A percentile compares a stretch with the other conserved stretches of the same genome.
Evolutionary conservation across 2,797 vertebrate genomes (phyloP).

Genomic region (Melanotaenia pygmaea): DNA sequence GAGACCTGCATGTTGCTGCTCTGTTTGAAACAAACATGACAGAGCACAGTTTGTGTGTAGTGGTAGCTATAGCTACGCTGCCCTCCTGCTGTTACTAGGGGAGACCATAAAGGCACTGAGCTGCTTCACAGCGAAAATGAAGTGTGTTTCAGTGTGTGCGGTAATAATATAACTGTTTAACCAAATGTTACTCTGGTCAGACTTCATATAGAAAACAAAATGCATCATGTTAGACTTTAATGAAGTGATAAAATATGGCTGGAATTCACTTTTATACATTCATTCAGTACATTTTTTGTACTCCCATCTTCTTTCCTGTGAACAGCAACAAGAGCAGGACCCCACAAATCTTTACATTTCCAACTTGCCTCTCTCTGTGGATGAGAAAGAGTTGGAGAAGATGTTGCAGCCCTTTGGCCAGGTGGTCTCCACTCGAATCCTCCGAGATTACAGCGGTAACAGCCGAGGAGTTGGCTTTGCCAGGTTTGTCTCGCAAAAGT

Average conservation of each 20-base stretch:
- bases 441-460: conserved; percentile 94
- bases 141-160: conserved; percentile 33
- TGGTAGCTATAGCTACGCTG: conserved; percentile 72
- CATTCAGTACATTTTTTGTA: background rate
- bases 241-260: background rate
- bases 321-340: conserved; percentile 99
- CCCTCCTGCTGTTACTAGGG: conserved; percentile 74
- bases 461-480: conserved; percentile 98
- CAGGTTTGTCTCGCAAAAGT: conserved; percentile 82
- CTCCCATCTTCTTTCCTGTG: conserved; percentile 42
- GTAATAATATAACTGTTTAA: conserved; percentile 22
- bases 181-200: conserved; percentile 38
- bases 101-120: conserved; percentile 57
- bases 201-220: conserved; percentile 5
- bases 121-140: conserved; percentile 46
- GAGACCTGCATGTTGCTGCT: conserved; percentile 61
- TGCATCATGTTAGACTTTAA: background rate
- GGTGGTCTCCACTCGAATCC: conserved; percentile 97
- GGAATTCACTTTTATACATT: background rate
- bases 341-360: conserved; percentile 99
- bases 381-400: conserved; percentile 97
- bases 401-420: conserved; percentile 97
- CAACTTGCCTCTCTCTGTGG: conserved; percentile 96
- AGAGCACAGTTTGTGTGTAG: conserved; percentile 66
- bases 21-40: conserved; percentile 67